Conservation (phyloP, 2,888 invertebrate genomes). For the Flexamia atlantica region DNA sequence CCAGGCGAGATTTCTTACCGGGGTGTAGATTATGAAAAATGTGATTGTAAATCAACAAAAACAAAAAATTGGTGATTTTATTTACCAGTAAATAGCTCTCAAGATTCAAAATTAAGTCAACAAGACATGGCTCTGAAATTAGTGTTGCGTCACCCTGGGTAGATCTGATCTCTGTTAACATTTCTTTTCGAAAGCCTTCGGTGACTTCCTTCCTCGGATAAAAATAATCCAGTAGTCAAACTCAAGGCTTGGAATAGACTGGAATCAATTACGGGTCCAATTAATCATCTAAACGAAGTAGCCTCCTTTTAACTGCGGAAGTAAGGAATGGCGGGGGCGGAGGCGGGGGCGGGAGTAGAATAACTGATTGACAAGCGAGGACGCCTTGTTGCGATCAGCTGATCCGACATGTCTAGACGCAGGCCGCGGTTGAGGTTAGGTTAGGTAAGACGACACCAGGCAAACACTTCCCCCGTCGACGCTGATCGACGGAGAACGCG, state of each 20-base stretch:
- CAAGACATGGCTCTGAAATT: no score
- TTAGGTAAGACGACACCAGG: background rate
- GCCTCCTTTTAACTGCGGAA: background rate
- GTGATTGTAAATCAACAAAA: no score
- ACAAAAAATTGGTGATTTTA: no score
- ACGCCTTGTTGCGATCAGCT: background rate
- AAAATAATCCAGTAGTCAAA: no score
- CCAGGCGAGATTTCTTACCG: no score
- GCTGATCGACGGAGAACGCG: background rate
- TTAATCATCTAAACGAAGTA: background rate
- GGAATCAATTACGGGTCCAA: background rate
- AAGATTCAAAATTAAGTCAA: no score
- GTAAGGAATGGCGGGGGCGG: background rate
- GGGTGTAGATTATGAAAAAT: no score
- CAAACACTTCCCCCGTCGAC: background rate
- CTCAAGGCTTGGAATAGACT: background rate
- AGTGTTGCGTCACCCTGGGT: no score
- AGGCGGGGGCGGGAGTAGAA: background rate
- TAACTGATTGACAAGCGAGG: constrained; percentile 16
- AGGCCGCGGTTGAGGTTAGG: background rate
- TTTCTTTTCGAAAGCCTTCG: no score
- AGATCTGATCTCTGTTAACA: no score
- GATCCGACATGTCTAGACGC: constrained; percentile 15
- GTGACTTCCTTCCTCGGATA: no score
- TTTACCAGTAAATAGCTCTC: no score